Percentiles rank a stretch among this genome's conserved stretches.
phyloP scores from a whole-genome alignment of 2,797 vertebrate species.

The Megalops cyprinoides region DNA sequence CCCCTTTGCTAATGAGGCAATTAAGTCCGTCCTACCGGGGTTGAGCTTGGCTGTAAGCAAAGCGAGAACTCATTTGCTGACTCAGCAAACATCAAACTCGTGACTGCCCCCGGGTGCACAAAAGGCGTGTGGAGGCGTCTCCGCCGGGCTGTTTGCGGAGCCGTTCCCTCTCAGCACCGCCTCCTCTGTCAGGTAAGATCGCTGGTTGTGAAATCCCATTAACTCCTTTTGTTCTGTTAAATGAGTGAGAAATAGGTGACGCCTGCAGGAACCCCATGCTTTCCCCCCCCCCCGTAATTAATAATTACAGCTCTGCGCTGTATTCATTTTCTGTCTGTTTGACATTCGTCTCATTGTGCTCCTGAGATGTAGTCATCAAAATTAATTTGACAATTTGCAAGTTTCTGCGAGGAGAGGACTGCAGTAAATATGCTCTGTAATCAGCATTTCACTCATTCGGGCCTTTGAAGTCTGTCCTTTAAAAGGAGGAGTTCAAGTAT shows the following conservation, averaged over 20 bases:
- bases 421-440: no score
- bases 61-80: conserved; percentile 67
- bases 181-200: not conserved
- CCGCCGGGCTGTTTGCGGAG: conserved; percentile 26
- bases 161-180: conserved; percentile 25
- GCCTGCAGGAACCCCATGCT: not conserved
- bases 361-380: not conserved
- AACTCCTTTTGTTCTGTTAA: not conserved
- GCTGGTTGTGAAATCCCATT: not conserved
- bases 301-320: conserved; percentile 8
- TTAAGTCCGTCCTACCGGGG: conserved; percentile 71
- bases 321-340: not conserved
- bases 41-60: conserved; percentile 48
- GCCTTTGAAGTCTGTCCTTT: no score
- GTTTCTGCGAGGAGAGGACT: no score
- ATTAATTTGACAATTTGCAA: not conserved
- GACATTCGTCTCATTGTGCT: not conserved
- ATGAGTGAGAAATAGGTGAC: not conserved
- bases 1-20: conserved; percentile 78
- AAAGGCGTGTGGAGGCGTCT: conserved; percentile 40
- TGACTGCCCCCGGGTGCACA: conserved; percentile 53
- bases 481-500: no score
- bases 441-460: no score
- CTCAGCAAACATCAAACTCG: conserved; percentile 71
- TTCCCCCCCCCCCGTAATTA: conserved; percentile 5